phyloP scores from a whole-genome alignment of 2,888 invertebrate species.

The Drosophila prolongata region DNA sequence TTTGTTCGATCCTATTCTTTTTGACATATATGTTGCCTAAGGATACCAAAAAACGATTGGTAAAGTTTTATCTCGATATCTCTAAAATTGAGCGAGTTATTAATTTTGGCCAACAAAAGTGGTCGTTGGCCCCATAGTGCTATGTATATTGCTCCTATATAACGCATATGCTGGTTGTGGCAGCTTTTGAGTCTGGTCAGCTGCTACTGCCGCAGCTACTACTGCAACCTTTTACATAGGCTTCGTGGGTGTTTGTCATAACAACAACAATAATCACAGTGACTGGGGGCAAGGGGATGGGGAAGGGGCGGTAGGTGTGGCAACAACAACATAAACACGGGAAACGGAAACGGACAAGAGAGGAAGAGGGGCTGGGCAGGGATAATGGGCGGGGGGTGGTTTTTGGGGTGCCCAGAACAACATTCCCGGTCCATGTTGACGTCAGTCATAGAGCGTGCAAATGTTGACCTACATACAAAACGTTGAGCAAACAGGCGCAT shows the following conservation, averaged over 20 bases:
- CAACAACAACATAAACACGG: conserved; percentile 58
- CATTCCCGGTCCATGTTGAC: conserved; percentile 69
- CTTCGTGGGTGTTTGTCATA: conserved; percentile 56
- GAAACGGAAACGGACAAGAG: conserved; percentile 67
- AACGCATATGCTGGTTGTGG: conserved; percentile 15
- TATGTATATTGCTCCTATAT: conserved; percentile 12
- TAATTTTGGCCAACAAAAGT: too few species aligned
- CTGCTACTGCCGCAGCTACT: conserved; percentile 52
- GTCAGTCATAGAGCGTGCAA: conserved; percentile 77
- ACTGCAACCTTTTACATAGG: conserved; percentile 37
- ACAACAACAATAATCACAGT: conserved; percentile 65
- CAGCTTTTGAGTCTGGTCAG: conserved; percentile 54
- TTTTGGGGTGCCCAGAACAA: conserved; percentile 39
- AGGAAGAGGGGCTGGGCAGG: neutral
- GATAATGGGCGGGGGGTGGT: conserved; percentile 9
- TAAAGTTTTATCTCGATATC: too few species aligned
- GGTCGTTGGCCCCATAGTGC: too few species aligned
- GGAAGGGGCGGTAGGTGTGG: conserved; percentile 53
- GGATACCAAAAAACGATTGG: too few species aligned
- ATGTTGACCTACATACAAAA: conserved; percentile 79
- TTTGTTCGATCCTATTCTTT: too few species aligned
- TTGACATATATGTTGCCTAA: too few species aligned
- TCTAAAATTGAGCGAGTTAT: too few species aligned
- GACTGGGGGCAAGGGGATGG: conserved; percentile 32
- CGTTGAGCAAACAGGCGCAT: conserved; percentile 76